Evolutionary conservation across 1,140 invertebrate species (phyloP).

Genomic region (Campoletis sonorensis): DNA sequence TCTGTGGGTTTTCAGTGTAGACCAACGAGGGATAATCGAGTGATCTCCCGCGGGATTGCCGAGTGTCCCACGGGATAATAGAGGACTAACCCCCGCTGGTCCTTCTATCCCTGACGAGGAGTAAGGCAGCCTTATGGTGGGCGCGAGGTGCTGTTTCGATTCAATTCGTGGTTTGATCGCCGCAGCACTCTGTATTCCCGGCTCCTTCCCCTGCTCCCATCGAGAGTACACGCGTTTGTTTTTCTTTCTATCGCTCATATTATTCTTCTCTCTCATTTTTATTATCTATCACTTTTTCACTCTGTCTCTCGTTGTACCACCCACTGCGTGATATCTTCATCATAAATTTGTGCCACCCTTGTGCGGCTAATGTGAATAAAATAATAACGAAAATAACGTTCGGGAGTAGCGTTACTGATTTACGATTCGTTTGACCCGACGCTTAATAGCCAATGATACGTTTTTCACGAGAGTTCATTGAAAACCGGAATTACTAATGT

Average conservation of each 20-base stretch:
- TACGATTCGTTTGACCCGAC: not conserved
- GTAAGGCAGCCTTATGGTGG: slow-evolving; percentile 47
- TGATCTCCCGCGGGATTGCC: slow-evolving; percentile 62
- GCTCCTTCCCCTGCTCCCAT: slow-evolving; percentile 31
- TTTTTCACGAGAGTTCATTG: not conserved
- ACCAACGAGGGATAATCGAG: slow-evolving; percentile 65
- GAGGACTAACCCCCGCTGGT: slow-evolving; percentile 34
- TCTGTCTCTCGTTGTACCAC: slow-evolving; percentile 44
- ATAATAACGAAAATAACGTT: not conserved
- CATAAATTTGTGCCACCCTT: slow-evolving; percentile 23
- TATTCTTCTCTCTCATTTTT: not conserved
- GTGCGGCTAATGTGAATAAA: not conserved
- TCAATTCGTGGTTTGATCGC: slow-evolving; percentile 68
- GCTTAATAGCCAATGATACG: not conserved
- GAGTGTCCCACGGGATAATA: slow-evolving; percentile 53
- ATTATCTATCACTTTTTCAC: slow-evolving; percentile 2
- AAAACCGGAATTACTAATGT: not conserved
- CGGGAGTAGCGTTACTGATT: slow-evolving; percentile 16
- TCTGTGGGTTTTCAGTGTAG: slow-evolving; percentile 41
- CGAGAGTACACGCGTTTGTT: not conserved
- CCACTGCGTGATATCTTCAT: slow-evolving; percentile 61
- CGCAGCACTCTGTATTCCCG: slow-evolving; percentile 47
- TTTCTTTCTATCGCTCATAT: slow-evolving; percentile 2
- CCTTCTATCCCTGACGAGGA: not conserved
- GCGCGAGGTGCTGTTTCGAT: slow-evolving; percentile 62